Percentiles rank a stretch among this genome's conserved stretches.
Conservation (phyloP, 2,113 vertebrate species). For the Athene cunicularia region DNA sequence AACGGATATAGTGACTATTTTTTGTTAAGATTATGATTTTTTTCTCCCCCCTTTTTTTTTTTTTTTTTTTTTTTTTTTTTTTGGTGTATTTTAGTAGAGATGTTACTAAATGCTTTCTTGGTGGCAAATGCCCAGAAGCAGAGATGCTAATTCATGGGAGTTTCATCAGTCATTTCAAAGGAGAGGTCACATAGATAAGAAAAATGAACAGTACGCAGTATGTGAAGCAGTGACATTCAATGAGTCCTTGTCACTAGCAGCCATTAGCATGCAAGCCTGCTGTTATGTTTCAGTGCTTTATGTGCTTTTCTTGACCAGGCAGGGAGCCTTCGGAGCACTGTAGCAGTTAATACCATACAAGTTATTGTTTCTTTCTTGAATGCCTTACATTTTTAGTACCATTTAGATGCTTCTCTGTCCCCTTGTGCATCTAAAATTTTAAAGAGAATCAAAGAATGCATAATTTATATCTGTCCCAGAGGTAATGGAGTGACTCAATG, state of each 20-base stretch:
- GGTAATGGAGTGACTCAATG: slow-evolving; percentile 79
- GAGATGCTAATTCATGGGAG: slow-evolving; percentile 60
- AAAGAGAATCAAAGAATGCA: slow-evolving; percentile 72
- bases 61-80: neutral
- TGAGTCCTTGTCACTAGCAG: slow-evolving; percentile 73
- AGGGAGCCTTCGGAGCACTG: slow-evolving; percentile 46
- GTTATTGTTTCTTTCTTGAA: slow-evolving; percentile 73
- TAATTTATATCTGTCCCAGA: slow-evolving; percentile 78
- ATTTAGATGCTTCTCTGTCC: slow-evolving; percentile 61
- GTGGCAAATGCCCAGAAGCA: slow-evolving; percentile 47
- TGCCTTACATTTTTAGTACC: slow-evolving; percentile 65
- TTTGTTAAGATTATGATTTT: neutral
- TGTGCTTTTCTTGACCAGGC: slow-evolving; percentile 69
- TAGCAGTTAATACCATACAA: slow-evolving; percentile 57
- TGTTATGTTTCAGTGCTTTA: slow-evolving; percentile 55
- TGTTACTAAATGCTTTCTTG: slow-evolving; percentile 33
- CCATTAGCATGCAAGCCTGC: slow-evolving; percentile 73
- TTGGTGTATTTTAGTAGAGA: neutral
- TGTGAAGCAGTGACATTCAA: slow-evolving; percentile 69
- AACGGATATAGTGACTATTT: neutral
- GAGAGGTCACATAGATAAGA: slow-evolving; percentile 72
- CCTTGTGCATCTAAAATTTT: slow-evolving; percentile 72
- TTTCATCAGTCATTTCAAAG: slow-evolving; percentile 69
- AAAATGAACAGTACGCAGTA: slow-evolving; percentile 56
- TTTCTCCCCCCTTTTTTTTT: neutral